Base-by-base conservation (phyloP, 2,113 vertebrate genomes). In the Orthonyx spaldingii region DNA sequence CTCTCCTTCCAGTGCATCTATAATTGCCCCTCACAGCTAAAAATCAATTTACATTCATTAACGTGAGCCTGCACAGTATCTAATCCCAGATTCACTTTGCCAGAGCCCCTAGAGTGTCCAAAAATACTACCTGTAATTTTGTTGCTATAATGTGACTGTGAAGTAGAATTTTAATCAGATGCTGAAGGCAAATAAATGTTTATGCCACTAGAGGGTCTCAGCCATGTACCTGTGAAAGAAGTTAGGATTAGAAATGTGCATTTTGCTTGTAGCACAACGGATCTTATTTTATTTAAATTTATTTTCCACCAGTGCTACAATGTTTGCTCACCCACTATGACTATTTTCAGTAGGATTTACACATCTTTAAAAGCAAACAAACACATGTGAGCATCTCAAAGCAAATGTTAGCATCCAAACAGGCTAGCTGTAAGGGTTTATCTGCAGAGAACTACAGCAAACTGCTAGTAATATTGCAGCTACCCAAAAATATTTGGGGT, bases 171-270 rank as follows among this genome's bases (percentile, higher is more conserved):
- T 79, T 87, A 79, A 80, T 94, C 41, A 84, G 50, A 50, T 9
- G 16, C 42, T 74, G 72, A 84, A 88, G 76, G 50, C 55, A 78
- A 84, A 77, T 35, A 78, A 82, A 83, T 69, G 68, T 42, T 84
- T 61, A 12, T 65, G 53, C 97, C 97, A 78, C 97, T 96, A 97
- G 97, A 97, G 97, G 97, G 97, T 96, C 97, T 93, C 97, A 97
- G 93, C 72, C 93, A 52, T 90, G 15, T 87, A 79, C 47, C 66
- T 28, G 57, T 63, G 88, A 87, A 46, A 26, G 18, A 55, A 84
- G 71, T 53, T 60, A 70, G 50, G 37, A 1, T 60, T 39, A 32
- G 71, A 66, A 84, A 74, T 11, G 47, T 32, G 33, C 44, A 5
- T 63, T 87, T 72, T 37, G 3, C 46, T 24, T 9, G 35, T 6